phyloP scores from a whole-genome alignment of 2,797 vertebrate species.

The Carapus acus region DNA sequence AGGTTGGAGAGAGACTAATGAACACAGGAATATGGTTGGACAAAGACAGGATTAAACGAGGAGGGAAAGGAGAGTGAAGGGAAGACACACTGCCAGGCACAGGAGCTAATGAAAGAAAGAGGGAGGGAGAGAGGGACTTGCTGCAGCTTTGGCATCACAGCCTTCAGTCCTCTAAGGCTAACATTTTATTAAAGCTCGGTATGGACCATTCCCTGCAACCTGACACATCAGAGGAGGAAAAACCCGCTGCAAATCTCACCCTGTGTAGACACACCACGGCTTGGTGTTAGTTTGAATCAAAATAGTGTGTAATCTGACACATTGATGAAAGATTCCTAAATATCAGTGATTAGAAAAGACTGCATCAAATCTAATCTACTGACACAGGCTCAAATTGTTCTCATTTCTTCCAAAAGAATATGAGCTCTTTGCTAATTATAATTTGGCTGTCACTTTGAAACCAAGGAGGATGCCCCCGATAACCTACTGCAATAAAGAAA shows the following conservation, averaged over 20 bases:
- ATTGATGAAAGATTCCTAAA: background rate
- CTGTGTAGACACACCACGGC: background rate
- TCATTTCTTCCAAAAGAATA: no score
- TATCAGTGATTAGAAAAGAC: background rate
- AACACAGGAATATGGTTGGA: background rate
- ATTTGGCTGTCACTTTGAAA: no score
- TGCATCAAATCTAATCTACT: background rate
- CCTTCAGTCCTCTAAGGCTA: background rate
- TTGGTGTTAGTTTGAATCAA: background rate
- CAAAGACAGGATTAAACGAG: conserved; percentile 7
- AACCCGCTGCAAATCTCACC: background rate
- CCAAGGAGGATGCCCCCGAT: no score
- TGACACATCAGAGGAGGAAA: background rate
- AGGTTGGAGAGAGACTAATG: conserved; percentile 8
- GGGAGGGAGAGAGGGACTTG: background rate
- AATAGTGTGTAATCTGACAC: background rate
- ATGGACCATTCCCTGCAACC: background rate
- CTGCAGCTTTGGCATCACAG: background rate
- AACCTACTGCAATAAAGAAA: no score
- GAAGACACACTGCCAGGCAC: conserved; percentile 3
- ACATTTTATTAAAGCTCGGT: background rate
- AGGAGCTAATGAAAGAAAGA: conserved; percentile 5
- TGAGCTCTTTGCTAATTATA: no score
- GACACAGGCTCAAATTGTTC: background rate
- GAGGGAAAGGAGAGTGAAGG: background rate